Evolutionary conservation across 2,113 vertebrate genomes (phyloP).

Genomic region (Carassius auratus): DNA sequence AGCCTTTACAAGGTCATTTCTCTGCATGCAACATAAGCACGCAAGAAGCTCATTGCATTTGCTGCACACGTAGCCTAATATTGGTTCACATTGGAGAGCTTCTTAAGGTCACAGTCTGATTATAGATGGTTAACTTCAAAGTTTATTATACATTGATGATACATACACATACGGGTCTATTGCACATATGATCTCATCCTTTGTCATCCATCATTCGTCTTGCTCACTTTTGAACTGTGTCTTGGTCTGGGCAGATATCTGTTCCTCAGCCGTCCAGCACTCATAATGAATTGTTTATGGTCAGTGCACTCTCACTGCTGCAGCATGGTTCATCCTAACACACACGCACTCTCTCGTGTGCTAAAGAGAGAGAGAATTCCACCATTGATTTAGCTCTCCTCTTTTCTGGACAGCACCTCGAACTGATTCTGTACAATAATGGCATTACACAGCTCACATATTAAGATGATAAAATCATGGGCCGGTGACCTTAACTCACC

Average conservation of each 20-base stretch:
- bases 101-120: background rate
- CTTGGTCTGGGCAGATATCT: slow-evolving; percentile 17
- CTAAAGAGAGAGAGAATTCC: background rate
- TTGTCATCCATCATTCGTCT: slow-evolving; percentile 19
- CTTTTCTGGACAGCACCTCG: slow-evolving; percentile 3
- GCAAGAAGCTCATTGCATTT: background rate
- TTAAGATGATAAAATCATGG: slow-evolving; percentile 23
- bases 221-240: slow-evolving; percentile 10
- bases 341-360: background rate
- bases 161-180: background rate
- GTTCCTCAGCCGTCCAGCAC: slow-evolving; percentile 10
- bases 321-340: slow-evolving; percentile 22
- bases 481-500: background rate
- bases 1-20: background rate
- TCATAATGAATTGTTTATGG: slow-evolving; percentile 50
- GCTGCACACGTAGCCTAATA: background rate
- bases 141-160: background rate
- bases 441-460: background rate
- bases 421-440: slow-evolving; percentile 13
- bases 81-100: too few relatives aligned
- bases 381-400: background rate
- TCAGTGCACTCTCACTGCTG: slow-evolving; percentile 34
- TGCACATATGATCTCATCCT: slow-evolving; percentile 39
- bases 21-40: background rate
- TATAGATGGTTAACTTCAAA: background rate